phyloP scores from a whole-genome alignment of 2,113 vertebrate genomes.

The Butorides virescens region DNA sequence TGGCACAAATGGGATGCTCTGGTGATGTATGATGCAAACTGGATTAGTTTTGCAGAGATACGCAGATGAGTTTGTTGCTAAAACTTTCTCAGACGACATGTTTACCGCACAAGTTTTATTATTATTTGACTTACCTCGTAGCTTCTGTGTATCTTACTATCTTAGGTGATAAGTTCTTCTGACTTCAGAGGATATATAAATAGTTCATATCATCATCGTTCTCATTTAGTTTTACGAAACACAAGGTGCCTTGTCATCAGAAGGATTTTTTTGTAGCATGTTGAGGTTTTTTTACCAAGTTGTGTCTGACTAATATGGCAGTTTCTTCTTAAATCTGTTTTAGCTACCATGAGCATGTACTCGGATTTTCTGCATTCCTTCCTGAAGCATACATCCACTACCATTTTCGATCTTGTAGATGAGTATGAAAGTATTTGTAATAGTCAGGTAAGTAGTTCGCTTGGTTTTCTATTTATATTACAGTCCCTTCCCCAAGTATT shows the following conservation, averaged over 20 bases:
- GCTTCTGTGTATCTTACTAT: neutral
- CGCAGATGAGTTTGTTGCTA: neutral
- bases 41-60: neutral
- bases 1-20: neutral
- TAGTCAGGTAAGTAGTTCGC: conserved; percentile 78
- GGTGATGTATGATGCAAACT: neutral
- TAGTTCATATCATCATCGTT: neutral
- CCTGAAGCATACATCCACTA: conserved; percentile 87
- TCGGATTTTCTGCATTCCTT: conserved; percentile 89
- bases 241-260: neutral
- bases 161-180: neutral
- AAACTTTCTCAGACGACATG: neutral
- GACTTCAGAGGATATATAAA: neutral
- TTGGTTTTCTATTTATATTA: neutral
- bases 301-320: neutral
- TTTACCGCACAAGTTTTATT: neutral
- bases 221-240: neutral
- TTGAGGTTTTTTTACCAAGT: neutral
- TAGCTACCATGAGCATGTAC: conserved; percentile 91
- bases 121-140: neutral
- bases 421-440: conserved; percentile 89
- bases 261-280: neutral
- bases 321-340: conserved; percentile 30
- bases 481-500: neutral
- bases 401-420: conserved; percentile 91